These are phyloP conservation scores for Acleris sparsana DNA, from an alignment of 2,888 invertebrate genomes.

Conservation along the genomic window DNA sequence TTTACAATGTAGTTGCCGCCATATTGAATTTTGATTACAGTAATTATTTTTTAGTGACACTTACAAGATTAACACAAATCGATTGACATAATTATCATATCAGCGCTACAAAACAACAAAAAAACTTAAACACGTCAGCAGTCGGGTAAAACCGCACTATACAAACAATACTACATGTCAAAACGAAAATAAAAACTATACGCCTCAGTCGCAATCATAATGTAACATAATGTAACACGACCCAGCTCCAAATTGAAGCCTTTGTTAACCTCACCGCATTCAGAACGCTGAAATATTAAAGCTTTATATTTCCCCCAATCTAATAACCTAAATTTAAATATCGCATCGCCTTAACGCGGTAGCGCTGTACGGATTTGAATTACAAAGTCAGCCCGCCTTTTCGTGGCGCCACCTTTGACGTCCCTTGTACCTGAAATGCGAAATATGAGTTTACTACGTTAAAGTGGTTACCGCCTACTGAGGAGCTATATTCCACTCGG, in stretches of 20 bases:
- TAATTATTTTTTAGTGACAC: too few species aligned
- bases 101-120: too few species aligned
- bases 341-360: conserved; percentile 63
- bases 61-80: too few species aligned
- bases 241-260: neutral
- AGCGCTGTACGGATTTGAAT: conserved; percentile 67
- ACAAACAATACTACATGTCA: too few species aligned
- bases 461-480: conserved; percentile 41
- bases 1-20: too few species aligned
- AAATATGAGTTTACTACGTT: conserved; percentile 46
- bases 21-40: too few species aligned
- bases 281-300: conserved; percentile 48
- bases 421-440: conserved; percentile 39
- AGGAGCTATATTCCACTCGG: conserved; percentile 29
- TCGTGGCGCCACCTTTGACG: conserved; percentile 58
- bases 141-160: too few species aligned
- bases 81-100: too few species aligned
- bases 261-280: conserved; percentile 4
- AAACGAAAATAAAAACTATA: too few species aligned
- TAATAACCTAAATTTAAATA: conserved; percentile 76
- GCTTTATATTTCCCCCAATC: conserved; percentile 63
- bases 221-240: neutral
- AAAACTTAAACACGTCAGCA: too few species aligned
- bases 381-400: conserved; percentile 73
- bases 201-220: too few species aligned